phyloP scores from a whole-genome alignment of 1,140 invertebrate genomes.

The Aphaenogaster ashmeadi region DNA sequence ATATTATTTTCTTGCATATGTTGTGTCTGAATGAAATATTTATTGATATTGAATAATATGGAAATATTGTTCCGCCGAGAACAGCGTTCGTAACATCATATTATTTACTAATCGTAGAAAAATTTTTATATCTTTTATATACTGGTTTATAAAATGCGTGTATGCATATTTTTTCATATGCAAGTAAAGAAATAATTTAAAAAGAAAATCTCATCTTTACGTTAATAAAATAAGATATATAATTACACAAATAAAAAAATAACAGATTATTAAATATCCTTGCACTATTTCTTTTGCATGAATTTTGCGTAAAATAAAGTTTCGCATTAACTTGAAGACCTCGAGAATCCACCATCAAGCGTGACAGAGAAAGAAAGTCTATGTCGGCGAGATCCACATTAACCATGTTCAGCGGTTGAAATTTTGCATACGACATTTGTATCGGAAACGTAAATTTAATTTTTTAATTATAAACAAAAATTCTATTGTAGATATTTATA shows the following conservation, averaged over 20 bases:
- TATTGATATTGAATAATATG: constrained; percentile 20
- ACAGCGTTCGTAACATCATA: not conserved
- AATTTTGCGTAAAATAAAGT: not conserved
- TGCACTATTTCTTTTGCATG: not conserved
- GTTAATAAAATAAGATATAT: constrained; percentile 28
- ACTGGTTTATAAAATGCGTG: not conserved
- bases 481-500: not conserved
- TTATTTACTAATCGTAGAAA: not conserved
- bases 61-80: not conserved
- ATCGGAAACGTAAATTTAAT: not conserved
- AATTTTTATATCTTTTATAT: not conserved
- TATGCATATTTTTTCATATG: not conserved
- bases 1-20: not conserved
- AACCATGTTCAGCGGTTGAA: not conserved
- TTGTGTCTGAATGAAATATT: not conserved
- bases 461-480: not conserved
- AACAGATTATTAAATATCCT: not conserved
- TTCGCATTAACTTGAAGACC: not conserved
- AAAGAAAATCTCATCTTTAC: not conserved
- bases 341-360: not conserved
- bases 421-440: not conserved
- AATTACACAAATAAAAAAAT: not conserved
- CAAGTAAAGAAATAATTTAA: not conserved
- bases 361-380: not conserved
- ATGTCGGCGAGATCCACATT: not conserved